phyloP scores from a whole-genome alignment of 1,140 invertebrate genomes.

The Leptonema lineaticorne region DNA sequence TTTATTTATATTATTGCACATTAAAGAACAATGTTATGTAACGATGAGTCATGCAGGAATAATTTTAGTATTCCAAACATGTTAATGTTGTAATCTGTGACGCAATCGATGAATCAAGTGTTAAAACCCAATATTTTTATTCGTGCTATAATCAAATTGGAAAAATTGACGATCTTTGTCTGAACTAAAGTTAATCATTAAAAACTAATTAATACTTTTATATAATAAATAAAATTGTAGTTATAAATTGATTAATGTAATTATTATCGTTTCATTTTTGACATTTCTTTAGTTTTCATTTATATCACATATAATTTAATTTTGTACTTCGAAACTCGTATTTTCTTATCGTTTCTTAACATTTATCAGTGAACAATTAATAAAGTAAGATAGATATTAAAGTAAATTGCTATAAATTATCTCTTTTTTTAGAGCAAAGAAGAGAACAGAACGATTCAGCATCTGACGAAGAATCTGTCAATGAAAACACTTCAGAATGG shows the following conservation, averaged over 20 bases:
- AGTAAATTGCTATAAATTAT: not conserved
- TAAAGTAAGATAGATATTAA: not conserved
- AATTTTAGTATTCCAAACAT: no score
- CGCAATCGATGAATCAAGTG: no score
- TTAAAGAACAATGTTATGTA: no score
- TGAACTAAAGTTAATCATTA: no score
- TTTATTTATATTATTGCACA: no score
- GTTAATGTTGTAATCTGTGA: no score
- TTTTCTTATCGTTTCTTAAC: not conserved
- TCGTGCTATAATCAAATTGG: no score
- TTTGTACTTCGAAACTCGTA: not conserved
- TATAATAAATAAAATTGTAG: not conserved
- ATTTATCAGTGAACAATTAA: no score
- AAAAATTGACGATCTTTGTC: no score
- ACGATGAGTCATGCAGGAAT: no score
- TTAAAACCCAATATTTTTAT: no score
- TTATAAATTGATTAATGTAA: not conserved
- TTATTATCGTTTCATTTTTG: not conserved
- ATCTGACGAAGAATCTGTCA: constrained; percentile 70
- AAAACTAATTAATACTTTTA: no score
- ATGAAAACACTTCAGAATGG: constrained; percentile 69
- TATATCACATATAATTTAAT: not conserved
- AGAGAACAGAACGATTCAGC: constrained; percentile 44
- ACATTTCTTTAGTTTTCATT: not conserved
- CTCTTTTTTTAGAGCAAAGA: constrained; percentile 31